phyloP scores from a whole-genome alignment of 2,888 invertebrate genomes.

The Uropetala carovei region DNA sequence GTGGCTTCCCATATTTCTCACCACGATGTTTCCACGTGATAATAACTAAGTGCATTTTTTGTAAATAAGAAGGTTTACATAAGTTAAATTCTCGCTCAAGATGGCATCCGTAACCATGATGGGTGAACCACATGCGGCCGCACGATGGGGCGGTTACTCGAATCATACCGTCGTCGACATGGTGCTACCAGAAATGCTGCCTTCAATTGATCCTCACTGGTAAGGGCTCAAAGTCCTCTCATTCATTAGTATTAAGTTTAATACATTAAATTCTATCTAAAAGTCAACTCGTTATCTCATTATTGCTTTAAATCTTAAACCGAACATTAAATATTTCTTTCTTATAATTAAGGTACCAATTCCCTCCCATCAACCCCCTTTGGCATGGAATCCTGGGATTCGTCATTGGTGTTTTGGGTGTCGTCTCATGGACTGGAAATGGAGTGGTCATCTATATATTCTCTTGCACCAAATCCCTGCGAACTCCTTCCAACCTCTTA shows the following conservation, averaged over 20 bases:
- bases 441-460: constrained; percentile 86
- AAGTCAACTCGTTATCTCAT: not conserved
- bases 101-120: constrained; percentile 34
- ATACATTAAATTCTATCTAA: not conserved
- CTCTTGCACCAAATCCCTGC: constrained; percentile 83
- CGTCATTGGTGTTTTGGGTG: constrained; percentile 85
- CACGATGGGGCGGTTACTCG: constrained; percentile 65
- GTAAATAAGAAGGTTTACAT: not conserved
- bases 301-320: not conserved
- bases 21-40: not conserved
- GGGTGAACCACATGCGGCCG: constrained; percentile 38
- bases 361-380: constrained; percentile 91
- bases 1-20: not conserved
- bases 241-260: not conserved
- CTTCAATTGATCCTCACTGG: constrained; percentile 71
- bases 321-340: constrained; percentile 58
- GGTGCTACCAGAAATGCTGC: constrained; percentile 71
- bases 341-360: constrained; percentile 88
- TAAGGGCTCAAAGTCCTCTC: not conserved
- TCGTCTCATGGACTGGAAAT: constrained; percentile 83
- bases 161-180: constrained; percentile 70
- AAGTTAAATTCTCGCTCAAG: not conserved
- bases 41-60: not conserved
- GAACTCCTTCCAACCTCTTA: constrained; percentile 93
- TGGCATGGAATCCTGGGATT: constrained; percentile 91